Base-by-base conservation (phyloP, 92 coral and sea anemone genomes). In the Porites rus region DNA sequence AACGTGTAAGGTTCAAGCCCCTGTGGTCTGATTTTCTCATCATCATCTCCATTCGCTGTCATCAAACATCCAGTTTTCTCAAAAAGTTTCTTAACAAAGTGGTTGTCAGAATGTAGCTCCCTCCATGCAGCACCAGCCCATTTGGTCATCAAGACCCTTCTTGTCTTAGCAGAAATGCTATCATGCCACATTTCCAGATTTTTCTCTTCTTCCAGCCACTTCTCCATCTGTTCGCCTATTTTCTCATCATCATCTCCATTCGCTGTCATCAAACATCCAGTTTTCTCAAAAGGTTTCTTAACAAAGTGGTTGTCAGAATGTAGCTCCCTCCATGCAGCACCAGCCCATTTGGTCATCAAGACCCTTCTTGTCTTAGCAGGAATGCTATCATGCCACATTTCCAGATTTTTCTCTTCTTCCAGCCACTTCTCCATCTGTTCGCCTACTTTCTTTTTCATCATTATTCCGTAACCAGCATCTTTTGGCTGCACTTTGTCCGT, bases 401-500 rank as follows among this genome's bases (percentile, higher is more conserved):
- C 31, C 31, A 28, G 31, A 28, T 28, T 28, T 28, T 28, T 28
- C 31, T 28, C 31, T 28, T 28, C 31, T 28, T 28, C 31, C 31
- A 28, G 31, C 31, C 31, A 28, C 31, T 28, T 28, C 31, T 28
- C 31, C 31, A 28, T 28, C 31, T 28, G 31, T 28, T 28, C 31
- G 31, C 31, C 31, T 1, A 28, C n/a, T n/a, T n/a, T 28, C 3
- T 28, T 28, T 67, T 88, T 88, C 63, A 89, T 63, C 54, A 85
- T 65, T 70, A 85, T 85, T 64, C 93, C 90, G 75, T 69, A 85
- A 75, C 85, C 91, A 90, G 91, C 91, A 86, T 90, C 91, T 60
- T 81, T 90, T 7, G 91, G 84, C 74, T 90, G 91, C n/a, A 90
- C 93, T 80, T 90, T 86, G 90, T 90, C 93, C 52, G 68, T 65